A percentile compares a stretch with the other conserved stretches of the same genome.
Evolutionary conservation across 2,888 invertebrate genomes (phyloP).

Genomic region (Pseudanteris insignis): DNA sequence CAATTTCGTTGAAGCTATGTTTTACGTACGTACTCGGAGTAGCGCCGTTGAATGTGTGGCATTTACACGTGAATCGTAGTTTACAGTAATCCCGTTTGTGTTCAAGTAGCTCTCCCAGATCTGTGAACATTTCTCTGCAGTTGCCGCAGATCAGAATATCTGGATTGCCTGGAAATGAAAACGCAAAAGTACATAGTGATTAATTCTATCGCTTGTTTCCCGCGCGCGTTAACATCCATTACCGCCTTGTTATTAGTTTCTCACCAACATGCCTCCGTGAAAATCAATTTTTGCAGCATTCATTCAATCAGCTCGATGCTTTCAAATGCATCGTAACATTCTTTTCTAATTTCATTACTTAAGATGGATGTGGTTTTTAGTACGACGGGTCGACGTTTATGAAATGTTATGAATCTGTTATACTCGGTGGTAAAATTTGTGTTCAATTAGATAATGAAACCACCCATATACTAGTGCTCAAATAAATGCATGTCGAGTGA

Average conservation of each 20-base stretch:
- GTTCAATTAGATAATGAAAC: no score
- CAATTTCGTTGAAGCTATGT: conserved; percentile 42
- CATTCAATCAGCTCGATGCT: conserved; percentile 18
- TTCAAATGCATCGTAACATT: conserved; percentile 18
- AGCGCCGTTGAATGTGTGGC: conserved; percentile 70
- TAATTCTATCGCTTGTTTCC: conserved; percentile 26
- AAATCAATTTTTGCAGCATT: conserved; percentile 31
- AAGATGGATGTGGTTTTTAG: conserved; percentile 26
- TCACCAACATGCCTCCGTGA: conserved; percentile 24
- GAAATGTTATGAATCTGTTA: no score
- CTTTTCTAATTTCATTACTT: conserved; percentile 22
- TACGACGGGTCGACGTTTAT: no score
- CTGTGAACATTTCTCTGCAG: conserved; percentile 78
- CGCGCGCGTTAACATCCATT: conserved; percentile 31
- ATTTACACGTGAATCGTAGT: conserved; percentile 76
- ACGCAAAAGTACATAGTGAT: conserved; percentile 42
- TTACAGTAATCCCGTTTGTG: conserved; percentile 80
- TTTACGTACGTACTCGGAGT: conserved; percentile 66
- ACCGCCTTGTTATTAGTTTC: conserved; percentile 36
- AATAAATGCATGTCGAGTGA: no score
- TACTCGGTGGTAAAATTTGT: no score
- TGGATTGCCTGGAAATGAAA: conserved; percentile 71
- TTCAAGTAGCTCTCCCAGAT: conserved; percentile 75
- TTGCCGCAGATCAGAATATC: conserved; percentile 82
- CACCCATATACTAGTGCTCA: no score